Conservation (phyloP, 2,888 invertebrate genomes). For the Endomychus coccineus region DNA sequence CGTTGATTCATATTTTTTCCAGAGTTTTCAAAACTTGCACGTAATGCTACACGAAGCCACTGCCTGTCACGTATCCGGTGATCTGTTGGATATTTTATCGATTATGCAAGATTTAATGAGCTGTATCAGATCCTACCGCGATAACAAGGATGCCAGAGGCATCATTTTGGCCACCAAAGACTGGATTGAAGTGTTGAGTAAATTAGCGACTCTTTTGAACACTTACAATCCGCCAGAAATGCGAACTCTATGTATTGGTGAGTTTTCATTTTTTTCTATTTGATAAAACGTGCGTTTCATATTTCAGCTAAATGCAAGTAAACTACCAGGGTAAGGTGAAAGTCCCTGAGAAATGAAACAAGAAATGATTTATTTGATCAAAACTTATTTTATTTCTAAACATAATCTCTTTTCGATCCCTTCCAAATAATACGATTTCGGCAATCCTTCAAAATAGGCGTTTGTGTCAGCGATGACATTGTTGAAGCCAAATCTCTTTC, state of each 20-base stretch:
- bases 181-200: constrained; percentile 79
- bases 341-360: too few relatives aligned
- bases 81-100: constrained; percentile 75
- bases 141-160: constrained; percentile 59
- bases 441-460: too few relatives aligned
- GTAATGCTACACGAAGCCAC: constrained; percentile 92
- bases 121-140: constrained; percentile 61
- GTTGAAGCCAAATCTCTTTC: too few relatives aligned
- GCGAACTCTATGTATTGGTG: constrained; percentile 70
- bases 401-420: too few relatives aligned
- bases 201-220: constrained; percentile 79
- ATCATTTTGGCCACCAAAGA: constrained; percentile 70
- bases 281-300: too few relatives aligned
- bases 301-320: too few relatives aligned
- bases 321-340: too few relatives aligned
- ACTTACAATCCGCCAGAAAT: constrained; percentile 83
- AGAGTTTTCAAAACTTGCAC: constrained; percentile 85
- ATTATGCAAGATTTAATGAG: constrained; percentile 67
- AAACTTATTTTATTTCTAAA: too few relatives aligned
- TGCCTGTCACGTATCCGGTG: constrained; percentile 76
- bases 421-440: too few relatives aligned
- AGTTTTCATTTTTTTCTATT: constrained; percentile 24
- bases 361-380: too few relatives aligned
- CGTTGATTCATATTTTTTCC: too few relatives aligned
- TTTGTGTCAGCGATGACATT: too few relatives aligned